These are phyloP conservation scores for Hipposideros armiger DNA, from an alignment of 2,113 vertebrate species.

Conservation along the genomic window DNA sequence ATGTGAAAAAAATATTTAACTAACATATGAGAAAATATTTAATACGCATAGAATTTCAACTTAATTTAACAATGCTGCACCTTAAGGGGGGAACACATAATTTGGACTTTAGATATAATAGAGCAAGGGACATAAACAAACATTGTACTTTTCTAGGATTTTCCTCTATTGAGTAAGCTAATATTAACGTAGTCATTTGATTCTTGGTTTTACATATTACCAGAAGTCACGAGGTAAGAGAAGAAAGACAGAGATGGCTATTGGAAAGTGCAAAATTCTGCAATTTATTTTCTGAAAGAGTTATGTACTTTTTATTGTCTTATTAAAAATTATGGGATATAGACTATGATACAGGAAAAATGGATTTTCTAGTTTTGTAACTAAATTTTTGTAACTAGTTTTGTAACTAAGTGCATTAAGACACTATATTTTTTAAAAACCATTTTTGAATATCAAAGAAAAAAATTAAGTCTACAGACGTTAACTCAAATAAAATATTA, in stretches of 20 bases:
- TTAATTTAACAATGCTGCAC: background rate
- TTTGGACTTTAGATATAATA: background rate
- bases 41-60: background rate
- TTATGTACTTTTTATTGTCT: background rate
- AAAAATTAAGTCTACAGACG: background rate
- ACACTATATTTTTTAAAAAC: background rate
- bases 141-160: background rate
- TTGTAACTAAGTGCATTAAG: background rate
- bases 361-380: background rate
- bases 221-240: background rate
- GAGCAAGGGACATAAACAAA: background rate
- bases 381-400: background rate
- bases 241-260: background rate
- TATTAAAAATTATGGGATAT: background rate
- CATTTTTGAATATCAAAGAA: background rate
- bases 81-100: background rate
- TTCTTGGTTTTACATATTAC: background rate
- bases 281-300: background rate
- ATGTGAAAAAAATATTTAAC: background rate
- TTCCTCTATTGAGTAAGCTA: background rate
- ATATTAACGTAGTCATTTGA: background rate
- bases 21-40: background rate
- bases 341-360: background rate
- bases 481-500: background rate
- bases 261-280: background rate